A percentile compares a stretch with the other conserved stretches of the same genome.
These are phyloP conservation scores for Elegia similella DNA, from an alignment of 2,888 invertebrate species.

Conservation along the genomic window DNA sequence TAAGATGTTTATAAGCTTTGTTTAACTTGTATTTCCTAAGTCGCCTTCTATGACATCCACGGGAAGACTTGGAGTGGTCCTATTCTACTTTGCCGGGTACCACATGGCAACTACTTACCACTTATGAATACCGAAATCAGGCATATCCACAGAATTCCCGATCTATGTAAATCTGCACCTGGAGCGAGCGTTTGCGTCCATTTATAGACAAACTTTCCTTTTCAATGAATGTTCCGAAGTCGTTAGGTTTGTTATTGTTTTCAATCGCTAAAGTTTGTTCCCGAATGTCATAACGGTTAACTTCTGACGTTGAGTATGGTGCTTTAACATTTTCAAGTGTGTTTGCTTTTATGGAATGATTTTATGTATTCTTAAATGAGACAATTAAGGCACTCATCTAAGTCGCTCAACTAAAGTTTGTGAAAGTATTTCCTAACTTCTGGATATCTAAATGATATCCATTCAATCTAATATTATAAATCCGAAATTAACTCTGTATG, in stretches of 20 bases:
- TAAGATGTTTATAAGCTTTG: too few species aligned
- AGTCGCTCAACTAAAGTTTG: too few species aligned
- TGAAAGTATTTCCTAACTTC: too few species aligned
- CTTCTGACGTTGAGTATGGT: slow-evolving; percentile 26
- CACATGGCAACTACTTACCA: too few species aligned
- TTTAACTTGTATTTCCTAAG: too few species aligned
- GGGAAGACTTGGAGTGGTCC: too few species aligned
- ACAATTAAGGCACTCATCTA: too few species aligned
- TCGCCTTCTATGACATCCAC: too few species aligned
- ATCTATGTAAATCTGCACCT: slow-evolving; percentile 51
- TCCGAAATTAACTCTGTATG: too few species aligned
- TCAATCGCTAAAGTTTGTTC: slow-evolving; percentile 64
- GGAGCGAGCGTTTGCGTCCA: slow-evolving; percentile 39
- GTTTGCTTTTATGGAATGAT: not conserved
- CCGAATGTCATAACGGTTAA: slow-evolving; percentile 40
- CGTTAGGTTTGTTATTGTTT: slow-evolving; percentile 77
- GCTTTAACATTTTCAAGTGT: not conserved
- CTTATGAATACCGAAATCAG: not conserved
- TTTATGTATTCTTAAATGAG: not conserved
- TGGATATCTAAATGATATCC: too few species aligned
- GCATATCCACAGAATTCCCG: slow-evolving; percentile 20
- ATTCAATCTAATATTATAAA: too few species aligned
- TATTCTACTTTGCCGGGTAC: too few species aligned
- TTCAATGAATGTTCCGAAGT: slow-evolving; percentile 73
- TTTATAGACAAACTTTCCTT: slow-evolving; percentile 59